Evolutionary conservation across 2,797 vertebrate species (phyloP).

Genomic region (Phyllotis vaccarum): DNA sequence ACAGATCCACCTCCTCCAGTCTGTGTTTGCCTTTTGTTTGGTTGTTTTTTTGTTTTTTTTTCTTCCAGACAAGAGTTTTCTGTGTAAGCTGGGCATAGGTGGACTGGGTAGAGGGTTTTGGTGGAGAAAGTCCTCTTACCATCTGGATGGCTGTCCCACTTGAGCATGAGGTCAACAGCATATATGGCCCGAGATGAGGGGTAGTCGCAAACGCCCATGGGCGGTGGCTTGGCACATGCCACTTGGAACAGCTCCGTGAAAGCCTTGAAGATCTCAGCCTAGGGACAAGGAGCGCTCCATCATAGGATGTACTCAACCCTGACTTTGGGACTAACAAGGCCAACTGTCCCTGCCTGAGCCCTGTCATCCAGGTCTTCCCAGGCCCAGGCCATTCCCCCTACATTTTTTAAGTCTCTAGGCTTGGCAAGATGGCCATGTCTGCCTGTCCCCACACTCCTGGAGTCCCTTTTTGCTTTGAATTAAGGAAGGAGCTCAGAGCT

Average conservation of each 20-base stretch:
- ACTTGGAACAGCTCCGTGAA: slow-evolving; percentile 93
- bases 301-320: background rate
- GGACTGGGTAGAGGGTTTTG: fast-evolving
- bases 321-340: background rate
- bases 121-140: slow-evolving; percentile 83
- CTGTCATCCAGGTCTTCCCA: background rate
- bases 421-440: background rate
- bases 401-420: background rate
- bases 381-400: background rate
- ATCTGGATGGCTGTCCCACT: slow-evolving; percentile 89
- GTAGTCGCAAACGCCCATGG: slow-evolving; percentile 93
- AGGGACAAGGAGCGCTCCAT: background rate
- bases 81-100: background rate
- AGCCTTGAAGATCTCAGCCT: slow-evolving; percentile 92
- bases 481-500: background rate
- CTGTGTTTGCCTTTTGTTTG: too few relatives aligned
- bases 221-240: slow-evolving; percentile 91
- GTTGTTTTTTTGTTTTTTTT: too few relatives aligned
- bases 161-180: slow-evolving; percentile 96
- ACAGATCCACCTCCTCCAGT: too few relatives aligned
- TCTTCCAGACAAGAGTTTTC: too few relatives aligned
- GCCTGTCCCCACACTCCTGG: background rate
- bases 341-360: background rate
- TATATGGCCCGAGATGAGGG: slow-evolving; percentile 95
- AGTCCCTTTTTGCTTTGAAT: background rate